Evolutionary conservation across 2,888 invertebrate genomes (phyloP).

Genomic region (Drosophila eohydei): DNA sequence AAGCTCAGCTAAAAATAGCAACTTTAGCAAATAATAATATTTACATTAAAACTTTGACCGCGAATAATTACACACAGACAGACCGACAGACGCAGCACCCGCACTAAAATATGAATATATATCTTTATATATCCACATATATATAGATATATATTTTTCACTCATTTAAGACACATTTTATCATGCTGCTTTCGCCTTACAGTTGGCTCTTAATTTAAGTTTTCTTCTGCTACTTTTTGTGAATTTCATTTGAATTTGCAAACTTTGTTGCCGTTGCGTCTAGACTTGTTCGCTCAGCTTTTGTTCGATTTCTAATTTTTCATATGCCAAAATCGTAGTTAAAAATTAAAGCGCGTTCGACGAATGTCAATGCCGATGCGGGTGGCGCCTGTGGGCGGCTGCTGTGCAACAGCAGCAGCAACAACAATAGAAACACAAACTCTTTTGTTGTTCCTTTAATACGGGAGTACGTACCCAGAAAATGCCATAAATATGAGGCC

Average conservation of each 20-base stretch:
- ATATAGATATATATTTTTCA: not conserved
- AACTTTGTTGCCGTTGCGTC: not conserved
- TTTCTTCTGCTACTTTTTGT: not conserved
- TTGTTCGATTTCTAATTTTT: not conserved
- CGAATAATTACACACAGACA: conserved; percentile 33
- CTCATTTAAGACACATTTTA: not conserved
- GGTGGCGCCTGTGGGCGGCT: not conserved
- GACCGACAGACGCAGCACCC: not conserved
- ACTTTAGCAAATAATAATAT: conserved; percentile 44
- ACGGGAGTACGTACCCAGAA: conserved; percentile 31
- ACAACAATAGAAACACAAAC: not conserved
- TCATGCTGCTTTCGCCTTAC: not conserved
- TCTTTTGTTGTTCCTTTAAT: not conserved
- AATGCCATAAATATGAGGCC: conserved; percentile 35
- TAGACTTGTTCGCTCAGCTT: not conserved
- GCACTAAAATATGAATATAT: conserved; percentile 5
- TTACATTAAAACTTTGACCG: conserved; percentile 50
- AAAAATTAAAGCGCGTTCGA: not conserved
- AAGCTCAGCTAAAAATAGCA: conserved; percentile 59
- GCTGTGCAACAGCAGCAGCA: not conserved
- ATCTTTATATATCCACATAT: not conserved
- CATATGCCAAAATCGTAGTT: not conserved
- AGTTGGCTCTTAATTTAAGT: not conserved
- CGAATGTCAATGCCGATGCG: not conserved
- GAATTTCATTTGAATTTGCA: not conserved